Base-by-base conservation (phyloP, 2,888 invertebrate species). In the Agrochola lota region DNA sequence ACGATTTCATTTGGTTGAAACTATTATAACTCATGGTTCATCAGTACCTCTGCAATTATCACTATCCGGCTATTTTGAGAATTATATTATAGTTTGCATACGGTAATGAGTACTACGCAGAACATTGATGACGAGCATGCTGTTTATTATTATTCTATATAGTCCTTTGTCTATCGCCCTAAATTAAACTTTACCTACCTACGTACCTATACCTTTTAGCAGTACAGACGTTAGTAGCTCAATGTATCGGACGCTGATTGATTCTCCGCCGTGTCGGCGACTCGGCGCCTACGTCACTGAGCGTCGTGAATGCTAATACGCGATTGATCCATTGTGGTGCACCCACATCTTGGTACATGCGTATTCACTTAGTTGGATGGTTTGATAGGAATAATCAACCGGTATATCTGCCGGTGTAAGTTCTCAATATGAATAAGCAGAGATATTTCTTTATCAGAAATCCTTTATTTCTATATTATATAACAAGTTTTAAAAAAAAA, bases 261-360 rank as follows among this genome's bases (percentile, higher is more conserved):
- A 64, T 72, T 78, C 84, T 30, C 26, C 52, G 35, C 40, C 55
- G 26, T 12, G 46, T 71, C 46, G 35, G 11, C 3, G 17, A 67
- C 55, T 68, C 68, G 63, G n/a, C 59, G 68, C 78, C 57, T 60
- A 17, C 30, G 49, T 78, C 68, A 78, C 64, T 72, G 84, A 63
- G 52, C 23, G 15, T 15, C 55, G 63, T 78, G 68, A 84, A 84
- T 78, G 55, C 49, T 69, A 84, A 83, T 62, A 60, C 26, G 8
- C 23, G 4, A 57, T 57, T 49, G 43, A 80, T 71, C 35, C 26
- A 77, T 70, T 69, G 77, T 75, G 52, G 46, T 60, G 2, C 20
- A 12, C 62, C 52, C 40, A 60, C 46, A 59, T 30, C 66, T 52
- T 30, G 17, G 15, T 70, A 77, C 57, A 59, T 49, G 57, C 26